Percentiles rank a stretch among this genome's conserved stretches.
Evolutionary conservation across 1,140 invertebrate genomes (phyloP).

Genomic region (Brachystomella parvula): DNA sequence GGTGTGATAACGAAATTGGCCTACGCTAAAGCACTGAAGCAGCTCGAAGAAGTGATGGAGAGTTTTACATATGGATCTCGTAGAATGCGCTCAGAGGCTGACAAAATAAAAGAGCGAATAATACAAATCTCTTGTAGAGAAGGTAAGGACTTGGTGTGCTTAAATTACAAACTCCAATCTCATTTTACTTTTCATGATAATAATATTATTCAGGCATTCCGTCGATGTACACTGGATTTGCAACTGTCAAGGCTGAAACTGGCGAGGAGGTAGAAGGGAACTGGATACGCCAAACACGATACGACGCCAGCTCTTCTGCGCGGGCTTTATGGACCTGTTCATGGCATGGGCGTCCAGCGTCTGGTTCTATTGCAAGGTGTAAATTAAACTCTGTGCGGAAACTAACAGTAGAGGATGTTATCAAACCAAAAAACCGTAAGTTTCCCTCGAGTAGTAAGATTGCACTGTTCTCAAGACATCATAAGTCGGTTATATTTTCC

Average conservation of each 20-base stretch:
- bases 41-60: neutral
- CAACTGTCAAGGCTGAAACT: neutral
- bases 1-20: neutral
- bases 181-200: neutral
- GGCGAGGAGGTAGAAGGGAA: neutral
- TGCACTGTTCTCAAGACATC: neutral
- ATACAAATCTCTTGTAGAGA: neutral
- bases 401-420: neutral
- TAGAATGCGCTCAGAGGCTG: neutral
- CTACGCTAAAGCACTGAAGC: neutral
- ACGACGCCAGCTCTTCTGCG: neutral
- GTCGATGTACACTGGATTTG: neutral
- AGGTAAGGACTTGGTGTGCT: neutral
- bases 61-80: neutral
- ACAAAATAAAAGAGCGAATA: neutral
- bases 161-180: neutral
- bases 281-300: neutral
- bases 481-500: neutral
- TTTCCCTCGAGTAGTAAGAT: neutral
- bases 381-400: conserved; percentile 1
- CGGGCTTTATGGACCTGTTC: neutral
- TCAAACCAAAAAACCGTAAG: neutral
- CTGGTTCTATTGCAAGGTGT: neutral
- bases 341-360: neutral
- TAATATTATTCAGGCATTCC: neutral